Percentiles rank a stretch among this genome's conserved stretches.
Conservation (phyloP, 35 echinoderm and acorn worm genomes). For the Lytechinus pictus region DNA sequence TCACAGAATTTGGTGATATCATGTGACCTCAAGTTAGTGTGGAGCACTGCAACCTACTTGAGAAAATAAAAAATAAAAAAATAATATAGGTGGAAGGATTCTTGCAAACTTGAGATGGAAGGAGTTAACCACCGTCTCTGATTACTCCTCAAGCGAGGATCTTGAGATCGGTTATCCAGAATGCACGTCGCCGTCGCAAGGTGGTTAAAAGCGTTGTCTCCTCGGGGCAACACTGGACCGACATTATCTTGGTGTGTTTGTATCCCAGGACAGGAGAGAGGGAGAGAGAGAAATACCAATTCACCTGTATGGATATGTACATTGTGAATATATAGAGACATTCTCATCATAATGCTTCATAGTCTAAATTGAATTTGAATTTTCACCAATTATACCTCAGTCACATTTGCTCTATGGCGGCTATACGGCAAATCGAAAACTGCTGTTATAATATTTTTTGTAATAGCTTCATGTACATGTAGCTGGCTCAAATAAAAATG, state of each 20-base stretch:
- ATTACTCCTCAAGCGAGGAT: neutral
- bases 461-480: too few species aligned
- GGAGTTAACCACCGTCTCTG: neutral
- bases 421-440: too few species aligned
- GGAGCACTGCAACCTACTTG: too few species aligned
- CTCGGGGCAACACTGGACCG: neutral
- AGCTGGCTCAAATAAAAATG: too few species aligned
- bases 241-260: neutral
- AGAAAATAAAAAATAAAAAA: too few species aligned
- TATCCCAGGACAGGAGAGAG: neutral
- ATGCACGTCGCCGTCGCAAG: constrained; percentile 15
- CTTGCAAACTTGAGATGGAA: neutral
- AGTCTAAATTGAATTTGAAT: neutral
- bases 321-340: neutral
- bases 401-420: too few species aligned
- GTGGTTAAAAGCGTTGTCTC: neutral
- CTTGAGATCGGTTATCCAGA: neutral
- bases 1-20: too few species aligned
- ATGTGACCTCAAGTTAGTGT: too few species aligned
- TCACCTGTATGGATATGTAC: neutral
- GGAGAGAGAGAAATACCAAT: neutral
- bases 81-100: neutral
- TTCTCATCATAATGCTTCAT: neutral
- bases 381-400: too few species aligned
- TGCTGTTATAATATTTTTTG: too few species aligned